These are phyloP conservation scores for Steatornis caripensis DNA, from an alignment of 2,113 vertebrate genomes.

Conservation along the genomic window DNA sequence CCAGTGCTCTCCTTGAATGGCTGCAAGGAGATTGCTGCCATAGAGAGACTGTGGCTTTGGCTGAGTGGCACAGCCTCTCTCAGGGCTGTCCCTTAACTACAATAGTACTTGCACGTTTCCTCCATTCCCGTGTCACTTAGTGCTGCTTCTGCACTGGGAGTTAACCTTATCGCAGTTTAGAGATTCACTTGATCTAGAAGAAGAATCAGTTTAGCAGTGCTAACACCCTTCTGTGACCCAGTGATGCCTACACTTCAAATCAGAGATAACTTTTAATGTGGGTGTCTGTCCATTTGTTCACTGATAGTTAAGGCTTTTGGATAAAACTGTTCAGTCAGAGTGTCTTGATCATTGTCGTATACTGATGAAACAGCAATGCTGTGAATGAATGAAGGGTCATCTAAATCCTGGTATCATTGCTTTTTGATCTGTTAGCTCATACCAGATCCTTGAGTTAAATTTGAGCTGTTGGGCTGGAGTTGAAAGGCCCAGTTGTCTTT, in stretches of 20 bases:
- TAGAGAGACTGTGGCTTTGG: neutral
- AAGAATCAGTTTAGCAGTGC: neutral
- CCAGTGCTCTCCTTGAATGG: neutral
- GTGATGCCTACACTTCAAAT: fast-evolving
- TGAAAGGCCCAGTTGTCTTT: neutral
- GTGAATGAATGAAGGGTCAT: neutral
- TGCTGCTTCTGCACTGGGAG: neutral
- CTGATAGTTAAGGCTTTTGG: neutral
- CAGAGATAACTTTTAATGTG: neutral
- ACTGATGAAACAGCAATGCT: neutral
- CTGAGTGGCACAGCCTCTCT: neutral
- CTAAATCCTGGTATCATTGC: neutral
- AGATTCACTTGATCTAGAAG: neutral
- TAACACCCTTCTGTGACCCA: neutral
- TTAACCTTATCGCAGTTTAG: neutral
- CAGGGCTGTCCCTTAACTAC: neutral
- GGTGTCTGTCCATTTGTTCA: neutral
- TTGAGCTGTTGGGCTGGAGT: neutral
- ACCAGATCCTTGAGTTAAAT: neutral
- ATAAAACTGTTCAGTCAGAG: neutral
- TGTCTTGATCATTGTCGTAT: neutral
- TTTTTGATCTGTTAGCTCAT: neutral
- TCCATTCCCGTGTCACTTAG: neutral
- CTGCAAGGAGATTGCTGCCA: neutral
- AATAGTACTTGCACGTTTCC: neutral